Base-by-base conservation (phyloP, 2,113 vertebrate species). In the Ciconia maguari region DNA sequence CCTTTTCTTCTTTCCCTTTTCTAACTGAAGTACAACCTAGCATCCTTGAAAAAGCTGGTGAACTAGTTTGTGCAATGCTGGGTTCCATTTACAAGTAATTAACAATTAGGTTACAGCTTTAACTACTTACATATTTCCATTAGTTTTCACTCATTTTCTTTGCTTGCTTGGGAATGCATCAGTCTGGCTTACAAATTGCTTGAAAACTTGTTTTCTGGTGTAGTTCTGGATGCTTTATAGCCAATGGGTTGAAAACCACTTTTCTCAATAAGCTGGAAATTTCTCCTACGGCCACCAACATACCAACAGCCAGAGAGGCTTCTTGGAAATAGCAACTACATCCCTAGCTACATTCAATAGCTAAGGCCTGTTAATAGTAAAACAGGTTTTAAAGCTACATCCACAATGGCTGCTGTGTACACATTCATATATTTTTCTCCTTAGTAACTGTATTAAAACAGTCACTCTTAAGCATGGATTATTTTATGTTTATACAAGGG, bases 301-400 rank as follows among this genome's bases (percentile, higher is more conserved):
- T 2, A 27, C 9, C 69, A 75, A 48, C 0, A 81, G 34, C 10
- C 1, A 0, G 30, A 64, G 44, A 55, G 18, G 7, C 21, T 13
- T 32, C 57, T 8, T 48, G 79, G 54, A 32, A 88, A 72, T 5
- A 11, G n/a, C 41, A 11, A 8, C 74, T 15, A 2, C 48, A 26
- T 17, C 82, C 82, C 61, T 11, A 8, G 36, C 24, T 14, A 1
- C 17, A 2, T 15, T 19, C 83, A 19, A 15, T 6, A 61, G 38
- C 26, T 7, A 41, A 38, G 57, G 80, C 21, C 72, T 80, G 38
- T 62, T 38, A 26, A 60, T 10, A 72, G 64, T 7, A 20, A 51
- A 57, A 4, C 8, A 5, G 44, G 82, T 38, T 93, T 93, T 64
- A 80, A 10, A 72, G 69, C 55, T n/a, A 7, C 48, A 55, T 20